phyloP scores from a whole-genome alignment of 2,113 vertebrate genomes.

The Misgurnus mizolepis region DNA sequence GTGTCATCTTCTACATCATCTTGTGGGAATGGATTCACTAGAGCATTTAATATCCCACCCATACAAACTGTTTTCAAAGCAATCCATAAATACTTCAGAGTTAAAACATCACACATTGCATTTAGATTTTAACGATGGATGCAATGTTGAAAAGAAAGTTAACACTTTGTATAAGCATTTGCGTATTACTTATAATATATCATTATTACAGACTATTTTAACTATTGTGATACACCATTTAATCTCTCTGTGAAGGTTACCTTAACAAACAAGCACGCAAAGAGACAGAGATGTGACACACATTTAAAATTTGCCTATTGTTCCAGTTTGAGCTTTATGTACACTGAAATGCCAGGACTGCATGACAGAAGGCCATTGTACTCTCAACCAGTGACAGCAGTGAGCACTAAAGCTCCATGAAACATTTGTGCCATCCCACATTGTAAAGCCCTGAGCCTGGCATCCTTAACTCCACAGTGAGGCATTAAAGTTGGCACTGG shows the following conservation, averaged over 20 bases:
- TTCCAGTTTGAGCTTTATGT: conserved; percentile 30
- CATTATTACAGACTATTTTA: not conserved
- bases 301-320: conserved; percentile 1
- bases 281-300: not conserved
- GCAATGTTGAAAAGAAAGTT: not conserved
- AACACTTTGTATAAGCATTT: not conserved
- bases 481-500: conserved; percentile 27
- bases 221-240: not conserved
- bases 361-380: conserved; percentile 26
- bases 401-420: conserved; percentile 2
- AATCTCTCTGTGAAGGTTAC: conserved; percentile 15
- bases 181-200: not conserved
- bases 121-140: conserved; percentile 4
- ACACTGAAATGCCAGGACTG: not conserved
- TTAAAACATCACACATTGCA: not conserved
- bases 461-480: conserved; percentile 10
- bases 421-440: conserved; percentile 12
- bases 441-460: conserved; percentile 26
- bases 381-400: conserved; percentile 25
- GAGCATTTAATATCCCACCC: conserved; percentile 19
- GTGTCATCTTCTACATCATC: conserved; percentile 20
- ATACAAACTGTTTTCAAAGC: not conserved
- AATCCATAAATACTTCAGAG: not conserved
- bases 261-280: not conserved
- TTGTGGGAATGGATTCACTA: conserved; percentile 25